Base-by-base conservation (phyloP, 2,888 invertebrate species). In the Scaeva pyrastri region DNA sequence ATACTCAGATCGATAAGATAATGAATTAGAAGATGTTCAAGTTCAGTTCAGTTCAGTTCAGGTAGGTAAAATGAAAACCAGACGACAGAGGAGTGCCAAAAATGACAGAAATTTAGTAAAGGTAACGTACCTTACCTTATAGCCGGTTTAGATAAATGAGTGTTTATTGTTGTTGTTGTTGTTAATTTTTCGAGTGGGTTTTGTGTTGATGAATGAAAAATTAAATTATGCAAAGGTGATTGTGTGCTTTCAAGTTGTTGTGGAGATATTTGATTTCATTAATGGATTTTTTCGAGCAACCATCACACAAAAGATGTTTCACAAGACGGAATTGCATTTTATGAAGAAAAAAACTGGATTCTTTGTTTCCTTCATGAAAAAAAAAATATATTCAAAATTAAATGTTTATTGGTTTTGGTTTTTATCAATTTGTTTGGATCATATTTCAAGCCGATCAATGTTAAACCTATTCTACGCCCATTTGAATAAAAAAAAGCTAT, bases 1-100 rank as follows among this genome's bases (percentile, higher is more conserved):
- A 84, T 84, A 75, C 39, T 74, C 60, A 66, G 64, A 76, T 76
- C 78, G 82, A 78, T 64, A 78, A 74, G 62, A 78, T 48, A 55
- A 45, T 36, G n/a, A 72, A 58, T 31, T 62, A 19, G 31, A 66
- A 64, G 48, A 75, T 68, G 66, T 68, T 36, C 26, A 45, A 45
- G 48, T 39, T n/a, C n/a, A n/a, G n/a, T n/a, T n/a, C n/a, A n/a
- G n/a, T n/a, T n/a, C n/a, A n/a, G n/a, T n/a, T 48, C 58, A 52
- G 26, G 31, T 56, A 56, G 14, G 23, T 31, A 31, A 23, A 60
- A 60, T 43, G 26, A 64, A 26, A 45, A 43, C 45, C 8, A 39
- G 31, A 60, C 2, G 21, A 36, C 11, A 23, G 68, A 52, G 50
- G 68, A 52, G 68, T 52, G 68, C 50, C 50, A 68, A 68, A 68